Conservation (phyloP, 2,888 invertebrate genomes). For the Aplocera efformata region DNA sequence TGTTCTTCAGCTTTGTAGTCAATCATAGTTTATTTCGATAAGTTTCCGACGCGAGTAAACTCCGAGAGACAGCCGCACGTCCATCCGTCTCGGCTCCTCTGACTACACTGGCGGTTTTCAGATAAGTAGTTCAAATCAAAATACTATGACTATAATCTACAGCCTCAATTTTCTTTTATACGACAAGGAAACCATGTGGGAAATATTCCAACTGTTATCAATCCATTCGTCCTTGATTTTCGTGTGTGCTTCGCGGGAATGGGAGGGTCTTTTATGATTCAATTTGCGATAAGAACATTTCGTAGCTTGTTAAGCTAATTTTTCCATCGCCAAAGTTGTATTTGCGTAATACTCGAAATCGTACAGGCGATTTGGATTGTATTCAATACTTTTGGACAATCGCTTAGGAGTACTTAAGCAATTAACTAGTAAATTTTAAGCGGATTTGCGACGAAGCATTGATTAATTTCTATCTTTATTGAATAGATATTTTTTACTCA, state of each 20-base stretch:
- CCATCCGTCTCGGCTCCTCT: slow-evolving; percentile 34
- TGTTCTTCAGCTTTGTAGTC: slow-evolving; percentile 16
- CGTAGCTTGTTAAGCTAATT: slow-evolving; percentile 20
- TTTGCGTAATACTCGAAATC: slow-evolving; percentile 14
- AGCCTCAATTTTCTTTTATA: neutral
- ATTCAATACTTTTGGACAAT: neutral
- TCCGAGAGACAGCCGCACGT: slow-evolving; percentile 37
- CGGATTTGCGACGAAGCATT: too few species aligned
- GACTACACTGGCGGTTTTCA: slow-evolving; percentile 43
- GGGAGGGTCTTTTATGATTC: slow-evolving; percentile 29
- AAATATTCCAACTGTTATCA: slow-evolving; percentile 3
- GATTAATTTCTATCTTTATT: too few species aligned
- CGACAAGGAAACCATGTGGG: neutral
- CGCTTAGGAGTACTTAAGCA: too few species aligned
- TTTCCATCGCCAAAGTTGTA: slow-evolving; percentile 21
- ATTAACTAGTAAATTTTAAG: too few species aligned
- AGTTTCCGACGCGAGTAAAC: slow-evolving; percentile 32
- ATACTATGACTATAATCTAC: neutral
- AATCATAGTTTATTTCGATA: slow-evolving; percentile 26
- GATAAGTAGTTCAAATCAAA: slow-evolving; percentile 5
- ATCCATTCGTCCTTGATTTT: slow-evolving; percentile 12
- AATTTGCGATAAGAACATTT: slow-evolving; percentile 31
- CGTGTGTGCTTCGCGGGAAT: slow-evolving; percentile 14
- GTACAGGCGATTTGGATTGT: neutral
- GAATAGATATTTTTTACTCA: too few species aligned